phyloP scores from a whole-genome alignment of 1,140 invertebrate genomes.

The Sarcophaga peregrina region DNA sequence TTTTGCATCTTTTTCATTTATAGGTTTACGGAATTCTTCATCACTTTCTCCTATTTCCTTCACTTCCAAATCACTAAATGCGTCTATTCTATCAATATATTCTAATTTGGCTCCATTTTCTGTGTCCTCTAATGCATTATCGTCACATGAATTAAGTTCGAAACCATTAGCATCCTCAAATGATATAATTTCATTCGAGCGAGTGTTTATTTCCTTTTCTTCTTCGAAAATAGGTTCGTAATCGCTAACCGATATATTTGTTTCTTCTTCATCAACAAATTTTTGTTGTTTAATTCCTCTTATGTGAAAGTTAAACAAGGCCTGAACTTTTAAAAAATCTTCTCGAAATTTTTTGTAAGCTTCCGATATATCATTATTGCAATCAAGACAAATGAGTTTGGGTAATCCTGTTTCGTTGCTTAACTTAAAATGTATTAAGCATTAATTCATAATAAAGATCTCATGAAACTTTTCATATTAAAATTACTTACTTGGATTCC shows the following conservation, averaged over 20 bases:
- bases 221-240: neutral
- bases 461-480: too few species aligned
- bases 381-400: conserved; percentile 32
- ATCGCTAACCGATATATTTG: neutral
- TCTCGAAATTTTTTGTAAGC: conserved; percentile 42
- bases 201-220: conserved; percentile 13
- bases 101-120: neutral
- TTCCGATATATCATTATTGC: conserved; percentile 27
- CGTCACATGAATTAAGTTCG: too few species aligned
- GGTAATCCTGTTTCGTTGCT: conserved; percentile 20
- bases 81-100: neutral
- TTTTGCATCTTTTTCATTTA: conserved; percentile 1
- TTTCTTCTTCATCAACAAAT: neutral
- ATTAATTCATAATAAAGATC: too few species aligned
- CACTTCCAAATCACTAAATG: neutral
- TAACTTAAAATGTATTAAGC: neutral
- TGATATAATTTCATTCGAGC: neutral
- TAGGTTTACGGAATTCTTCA: neutral
- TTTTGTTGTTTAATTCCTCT: neutral
- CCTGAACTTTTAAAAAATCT: conserved; percentile 23
- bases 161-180: too few species aligned
- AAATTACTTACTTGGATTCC: neutral
- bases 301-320: conserved; percentile 2
- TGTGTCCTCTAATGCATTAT: neutral
- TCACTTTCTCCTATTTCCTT: neutral